Conservation (phyloP, 2,888 invertebrate species). For the Chesias legatella region DNA sequence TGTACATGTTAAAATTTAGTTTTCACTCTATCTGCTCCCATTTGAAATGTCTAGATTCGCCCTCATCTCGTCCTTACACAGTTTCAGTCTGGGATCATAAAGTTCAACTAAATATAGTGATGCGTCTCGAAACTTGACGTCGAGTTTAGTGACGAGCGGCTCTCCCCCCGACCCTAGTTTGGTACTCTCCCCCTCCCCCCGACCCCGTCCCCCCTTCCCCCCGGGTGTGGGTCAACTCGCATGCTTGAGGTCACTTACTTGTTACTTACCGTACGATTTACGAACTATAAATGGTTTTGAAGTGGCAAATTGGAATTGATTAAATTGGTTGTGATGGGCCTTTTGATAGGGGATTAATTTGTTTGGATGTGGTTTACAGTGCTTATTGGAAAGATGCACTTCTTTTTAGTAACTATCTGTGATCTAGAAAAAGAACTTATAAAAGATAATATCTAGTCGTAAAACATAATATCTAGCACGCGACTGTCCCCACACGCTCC, state of each 20-base stretch:
- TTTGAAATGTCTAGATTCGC: not conserved
- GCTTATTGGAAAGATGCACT: too few species aligned
- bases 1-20: too few species aligned
- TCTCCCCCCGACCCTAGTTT: not conserved
- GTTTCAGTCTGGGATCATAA: slow-evolving; percentile 18
- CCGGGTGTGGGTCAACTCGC: slow-evolving; percentile 9
- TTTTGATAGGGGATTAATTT: too few species aligned
- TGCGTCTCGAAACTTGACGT: slow-evolving; percentile 18
- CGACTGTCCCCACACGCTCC: too few species aligned
- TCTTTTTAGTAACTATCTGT: too few species aligned
- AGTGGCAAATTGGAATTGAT: slow-evolving; percentile 10
- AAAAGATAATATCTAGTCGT: too few species aligned
- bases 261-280: slow-evolving; percentile 3
- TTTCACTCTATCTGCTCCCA: too few species aligned
- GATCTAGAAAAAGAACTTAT: too few species aligned
- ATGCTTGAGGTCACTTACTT: slow-evolving; percentile 6
- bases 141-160: slow-evolving; percentile 17
- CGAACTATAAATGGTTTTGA: slow-evolving; percentile 9
- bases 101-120: slow-evolving; percentile 21
- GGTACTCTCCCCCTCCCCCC: not conserved
- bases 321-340: not conserved
- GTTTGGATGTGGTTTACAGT: too few species aligned
- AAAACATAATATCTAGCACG: too few species aligned
- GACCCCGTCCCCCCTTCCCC: not conserved
- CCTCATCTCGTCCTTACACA: slow-evolving; percentile 7